These are phyloP conservation scores for Bombylius discolor DNA, from an alignment of 2,888 invertebrate genomes.

Conservation along the genomic window DNA sequence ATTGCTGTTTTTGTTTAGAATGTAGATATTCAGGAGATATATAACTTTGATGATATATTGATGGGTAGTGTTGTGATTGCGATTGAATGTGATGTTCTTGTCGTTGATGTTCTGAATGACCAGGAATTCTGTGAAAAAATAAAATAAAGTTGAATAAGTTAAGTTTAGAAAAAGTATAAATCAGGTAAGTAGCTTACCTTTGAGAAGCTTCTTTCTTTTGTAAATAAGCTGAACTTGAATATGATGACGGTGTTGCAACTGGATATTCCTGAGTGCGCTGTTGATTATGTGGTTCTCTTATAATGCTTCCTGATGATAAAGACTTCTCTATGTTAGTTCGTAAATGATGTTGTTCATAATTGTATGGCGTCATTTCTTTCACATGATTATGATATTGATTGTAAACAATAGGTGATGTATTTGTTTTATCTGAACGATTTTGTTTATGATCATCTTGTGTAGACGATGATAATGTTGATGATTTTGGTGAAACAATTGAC, in stretches of 20 bases:
- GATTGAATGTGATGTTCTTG: neutral
- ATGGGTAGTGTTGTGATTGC: neutral
- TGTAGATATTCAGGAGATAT: neutral
- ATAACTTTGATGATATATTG: neutral
- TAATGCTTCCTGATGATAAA: neutral
- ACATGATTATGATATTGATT: neutral
- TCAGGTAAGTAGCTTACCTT: neutral
- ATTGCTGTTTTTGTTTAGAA: neutral
- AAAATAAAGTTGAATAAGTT: neutral
- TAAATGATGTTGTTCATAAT: neutral
- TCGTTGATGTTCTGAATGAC: neutral
- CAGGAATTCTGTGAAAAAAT: neutral
- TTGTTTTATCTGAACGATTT: neutral
- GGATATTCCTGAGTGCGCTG: neutral
- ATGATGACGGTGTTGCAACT: neutral
- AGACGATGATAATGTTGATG: neutral
- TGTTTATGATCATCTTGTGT: neutral
- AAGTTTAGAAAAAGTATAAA: neutral
- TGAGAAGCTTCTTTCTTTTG: neutral
- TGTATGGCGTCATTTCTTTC: neutral
- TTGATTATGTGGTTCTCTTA: neutral
- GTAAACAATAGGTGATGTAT: neutral
- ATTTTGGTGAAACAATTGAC: constrained; percentile 10
- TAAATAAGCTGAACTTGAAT: neutral
- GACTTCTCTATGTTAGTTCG: neutral